phyloP scores from a whole-genome alignment of 2,797 vertebrate genomes.

The Simalia tracyae region DNA sequence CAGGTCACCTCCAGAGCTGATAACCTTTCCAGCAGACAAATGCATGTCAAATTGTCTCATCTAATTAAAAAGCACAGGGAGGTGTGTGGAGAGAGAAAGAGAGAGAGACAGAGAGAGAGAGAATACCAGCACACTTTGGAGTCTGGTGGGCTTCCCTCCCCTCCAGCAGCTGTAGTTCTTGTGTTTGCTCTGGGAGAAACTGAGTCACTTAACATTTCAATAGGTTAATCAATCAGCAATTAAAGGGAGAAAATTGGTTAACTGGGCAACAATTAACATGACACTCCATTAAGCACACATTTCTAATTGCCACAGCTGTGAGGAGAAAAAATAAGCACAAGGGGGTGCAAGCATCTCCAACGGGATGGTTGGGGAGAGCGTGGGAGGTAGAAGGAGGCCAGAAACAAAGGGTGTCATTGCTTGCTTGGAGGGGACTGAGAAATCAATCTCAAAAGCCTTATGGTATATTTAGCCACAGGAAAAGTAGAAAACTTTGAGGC shows the following conservation, averaged over 20 bases:
- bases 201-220: slow-evolving; percentile 89
- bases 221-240: slow-evolving; percentile 88
- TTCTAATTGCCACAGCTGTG: slow-evolving; percentile 82
- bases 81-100: slow-evolving; percentile 38
- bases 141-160: slow-evolving; percentile 65
- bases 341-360: slow-evolving; percentile 60
- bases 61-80: slow-evolving; percentile 82
- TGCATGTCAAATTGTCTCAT: slow-evolving; percentile 79
- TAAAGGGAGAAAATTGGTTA: slow-evolving; percentile 85
- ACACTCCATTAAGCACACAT: slow-evolving; percentile 84
- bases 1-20: slow-evolving; percentile 78
- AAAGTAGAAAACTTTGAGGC: slow-evolving; percentile 37
- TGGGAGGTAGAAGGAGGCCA: neutral
- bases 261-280: slow-evolving; percentile 84
- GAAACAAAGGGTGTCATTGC: slow-evolving; percentile 27
- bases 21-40: slow-evolving; percentile 81
- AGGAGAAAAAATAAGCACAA: slow-evolving; percentile 70
- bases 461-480: slow-evolving; percentile 42
- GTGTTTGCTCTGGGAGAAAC: slow-evolving; percentile 83
- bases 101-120: slow-evolving; percentile 49
- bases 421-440: slow-evolving; percentile 47
- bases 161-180: slow-evolving; percentile 73
- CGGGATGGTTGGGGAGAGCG: slow-evolving; percentile 15
- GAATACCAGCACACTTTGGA: slow-evolving; percentile 76
- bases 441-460: neutral